Evolutionary conservation across 1,140 invertebrate species (phyloP).

Genomic region (Liolophura sinensis): DNA sequence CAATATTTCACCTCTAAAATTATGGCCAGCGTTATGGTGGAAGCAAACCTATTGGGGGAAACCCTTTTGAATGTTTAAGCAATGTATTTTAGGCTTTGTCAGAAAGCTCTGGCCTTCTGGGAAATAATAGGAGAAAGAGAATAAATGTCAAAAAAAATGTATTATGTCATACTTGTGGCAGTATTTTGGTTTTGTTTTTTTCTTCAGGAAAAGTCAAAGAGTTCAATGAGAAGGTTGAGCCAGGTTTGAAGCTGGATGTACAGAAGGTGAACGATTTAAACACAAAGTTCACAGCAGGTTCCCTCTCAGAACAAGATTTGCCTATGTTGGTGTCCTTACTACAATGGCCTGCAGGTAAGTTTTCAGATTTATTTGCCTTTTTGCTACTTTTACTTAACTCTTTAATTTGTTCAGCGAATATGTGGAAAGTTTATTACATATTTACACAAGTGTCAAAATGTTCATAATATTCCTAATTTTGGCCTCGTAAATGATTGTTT

Average conservation of each 20-base stretch:
- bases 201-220: slow-evolving; percentile 68
- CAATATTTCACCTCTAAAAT: too few relatives aligned
- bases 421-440: too few relatives aligned
- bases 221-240: slow-evolving; percentile 69
- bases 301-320: slow-evolving; percentile 59
- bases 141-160: too few relatives aligned
- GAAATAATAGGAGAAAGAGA: too few relatives aligned
- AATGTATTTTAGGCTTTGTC: too few relatives aligned
- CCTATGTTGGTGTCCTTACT: slow-evolving; percentile 71
- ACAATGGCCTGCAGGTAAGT: slow-evolving; percentile 74
- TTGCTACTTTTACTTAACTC: not conserved
- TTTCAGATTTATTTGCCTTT: not conserved
- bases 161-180: not conserved
- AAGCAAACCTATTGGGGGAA: too few relatives aligned
- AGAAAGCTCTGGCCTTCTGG: too few relatives aligned
- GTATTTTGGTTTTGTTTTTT: slow-evolving; percentile 20
- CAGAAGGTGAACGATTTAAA: slow-evolving; percentile 24
- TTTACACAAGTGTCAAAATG: too few relatives aligned
- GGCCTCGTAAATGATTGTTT: too few relatives aligned
- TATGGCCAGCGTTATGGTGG: too few relatives aligned
- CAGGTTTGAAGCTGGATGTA: slow-evolving; percentile 20
- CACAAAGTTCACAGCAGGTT: slow-evolving; percentile 22
- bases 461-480: too few relatives aligned
- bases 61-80: too few relatives aligned
- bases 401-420: not conserved